phyloP scores from a whole-genome alignment of 2,113 vertebrate species.

The Cervus canadensis region DNA sequence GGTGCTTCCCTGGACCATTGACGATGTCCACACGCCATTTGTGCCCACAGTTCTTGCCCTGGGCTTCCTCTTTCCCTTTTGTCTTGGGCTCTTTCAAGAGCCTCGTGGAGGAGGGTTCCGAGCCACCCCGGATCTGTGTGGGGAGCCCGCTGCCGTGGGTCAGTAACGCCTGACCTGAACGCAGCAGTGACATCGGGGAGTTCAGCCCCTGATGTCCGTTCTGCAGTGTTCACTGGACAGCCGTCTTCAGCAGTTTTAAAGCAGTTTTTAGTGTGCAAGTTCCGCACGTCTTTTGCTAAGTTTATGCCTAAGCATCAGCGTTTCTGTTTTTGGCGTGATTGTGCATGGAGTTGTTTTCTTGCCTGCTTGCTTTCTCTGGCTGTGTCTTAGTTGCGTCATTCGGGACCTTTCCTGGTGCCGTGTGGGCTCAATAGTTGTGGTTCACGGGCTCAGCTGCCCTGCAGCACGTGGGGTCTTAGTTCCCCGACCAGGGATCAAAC shows the following conservation, averaged over 20 bases:
- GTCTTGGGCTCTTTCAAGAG: neutral
- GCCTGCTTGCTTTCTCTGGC: neutral
- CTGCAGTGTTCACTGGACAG: neutral
- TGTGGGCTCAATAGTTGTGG: neutral
- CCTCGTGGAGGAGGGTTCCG: neutral
- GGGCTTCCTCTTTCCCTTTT: neutral
- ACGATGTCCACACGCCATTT: neutral
- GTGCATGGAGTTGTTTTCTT: neutral
- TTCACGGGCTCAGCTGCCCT: neutral
- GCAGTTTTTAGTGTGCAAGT: neutral
- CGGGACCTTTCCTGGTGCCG: neutral
- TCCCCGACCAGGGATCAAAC: neutral
- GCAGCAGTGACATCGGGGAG: accelerated
- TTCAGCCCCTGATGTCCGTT: no score
- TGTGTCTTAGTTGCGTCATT: neutral
- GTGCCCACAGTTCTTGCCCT: neutral
- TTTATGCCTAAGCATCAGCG: neutral
- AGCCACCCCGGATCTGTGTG: neutral
- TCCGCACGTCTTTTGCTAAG: neutral
- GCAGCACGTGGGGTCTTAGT: no score
- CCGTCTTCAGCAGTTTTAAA: neutral
- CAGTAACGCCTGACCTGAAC: neutral
- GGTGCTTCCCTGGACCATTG: neutral
- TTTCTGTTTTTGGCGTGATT: neutral
- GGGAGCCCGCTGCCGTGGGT: neutral